These are phyloP conservation scores for Crotalus horridus DNA, from an alignment of 2,113 vertebrate species.

Conservation along the genomic window DNA sequence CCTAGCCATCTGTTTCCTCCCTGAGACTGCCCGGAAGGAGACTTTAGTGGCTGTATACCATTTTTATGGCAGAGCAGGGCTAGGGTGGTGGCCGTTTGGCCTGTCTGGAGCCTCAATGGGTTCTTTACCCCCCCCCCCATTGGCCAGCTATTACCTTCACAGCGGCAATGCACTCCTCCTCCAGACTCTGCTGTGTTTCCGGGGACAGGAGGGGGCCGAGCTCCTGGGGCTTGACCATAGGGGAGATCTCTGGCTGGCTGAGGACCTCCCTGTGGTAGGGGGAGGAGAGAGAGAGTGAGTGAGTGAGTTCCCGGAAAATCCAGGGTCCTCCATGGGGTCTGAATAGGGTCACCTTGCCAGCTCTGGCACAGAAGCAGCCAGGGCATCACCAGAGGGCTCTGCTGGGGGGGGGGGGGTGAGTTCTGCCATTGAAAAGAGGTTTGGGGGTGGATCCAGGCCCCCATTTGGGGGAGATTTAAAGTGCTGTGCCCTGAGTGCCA, in stretches of 20 bases:
- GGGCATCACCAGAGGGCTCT: not conserved
- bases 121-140: not conserved
- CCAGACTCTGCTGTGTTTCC: conserved; percentile 58
- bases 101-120: not conserved
- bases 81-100: not conserved
- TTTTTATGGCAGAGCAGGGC: not conserved
- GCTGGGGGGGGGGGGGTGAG: not conserved
- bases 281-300: too few species aligned
- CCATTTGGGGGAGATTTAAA: not conserved
- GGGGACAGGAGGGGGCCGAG: conserved; percentile 62
- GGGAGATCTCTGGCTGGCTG: conserved; percentile 63
- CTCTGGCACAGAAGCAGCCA: not conserved
- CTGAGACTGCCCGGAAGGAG: not conserved
- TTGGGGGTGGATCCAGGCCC: not conserved
- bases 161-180: conserved; percentile 58
- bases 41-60: not conserved
- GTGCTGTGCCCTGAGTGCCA: not conserved
- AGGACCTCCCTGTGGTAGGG: conserved; percentile 63
- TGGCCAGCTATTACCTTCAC: conserved; percentile 58
- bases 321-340: not conserved
- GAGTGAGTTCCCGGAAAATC: too few species aligned
- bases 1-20: not conserved
- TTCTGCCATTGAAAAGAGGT: not conserved
- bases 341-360: not conserved
- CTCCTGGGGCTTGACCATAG: conserved; percentile 54